Conservation (phyloP, 2,113 vertebrate species). For the Conger conger region DNA sequence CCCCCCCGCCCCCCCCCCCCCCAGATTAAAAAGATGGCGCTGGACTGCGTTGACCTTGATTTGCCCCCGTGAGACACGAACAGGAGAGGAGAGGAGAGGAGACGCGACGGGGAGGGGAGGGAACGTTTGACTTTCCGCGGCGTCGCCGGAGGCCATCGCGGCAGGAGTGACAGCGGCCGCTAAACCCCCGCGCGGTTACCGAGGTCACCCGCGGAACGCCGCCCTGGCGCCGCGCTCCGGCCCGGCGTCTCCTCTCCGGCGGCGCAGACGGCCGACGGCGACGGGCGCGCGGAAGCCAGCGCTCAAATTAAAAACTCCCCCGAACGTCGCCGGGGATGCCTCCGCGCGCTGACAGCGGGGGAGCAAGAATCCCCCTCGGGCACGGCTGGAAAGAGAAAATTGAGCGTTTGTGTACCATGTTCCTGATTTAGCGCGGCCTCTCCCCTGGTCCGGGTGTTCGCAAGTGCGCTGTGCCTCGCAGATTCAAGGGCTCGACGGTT, state of each 20-base stretch:
- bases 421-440: neutral
- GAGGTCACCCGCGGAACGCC: constrained; percentile 65
- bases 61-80: neutral
- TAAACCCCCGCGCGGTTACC: constrained; percentile 66
- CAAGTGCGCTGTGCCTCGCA: neutral
- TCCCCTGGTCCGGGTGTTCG: neutral
- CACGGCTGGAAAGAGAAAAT: neutral
- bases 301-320: neutral
- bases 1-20: neutral
- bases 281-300: neutral
- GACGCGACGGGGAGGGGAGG: constrained; percentile 47
- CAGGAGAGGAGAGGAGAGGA: constrained; percentile 13
- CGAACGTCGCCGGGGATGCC: neutral
- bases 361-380: neutral
- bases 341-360: neutral
- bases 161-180: constrained; percentile 60
- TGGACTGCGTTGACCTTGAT: neutral
- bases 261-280: neutral
- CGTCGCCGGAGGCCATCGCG: constrained; percentile 69
- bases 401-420: neutral
- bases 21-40: neutral
- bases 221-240: constrained; percentile 61
- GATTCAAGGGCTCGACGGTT: neutral
- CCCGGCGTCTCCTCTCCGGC: constrained; percentile 48
- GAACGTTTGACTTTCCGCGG: constrained; percentile 61